Conservation (phyloP, 2,113 vertebrate species). For the Nipponia nippon region DNA sequence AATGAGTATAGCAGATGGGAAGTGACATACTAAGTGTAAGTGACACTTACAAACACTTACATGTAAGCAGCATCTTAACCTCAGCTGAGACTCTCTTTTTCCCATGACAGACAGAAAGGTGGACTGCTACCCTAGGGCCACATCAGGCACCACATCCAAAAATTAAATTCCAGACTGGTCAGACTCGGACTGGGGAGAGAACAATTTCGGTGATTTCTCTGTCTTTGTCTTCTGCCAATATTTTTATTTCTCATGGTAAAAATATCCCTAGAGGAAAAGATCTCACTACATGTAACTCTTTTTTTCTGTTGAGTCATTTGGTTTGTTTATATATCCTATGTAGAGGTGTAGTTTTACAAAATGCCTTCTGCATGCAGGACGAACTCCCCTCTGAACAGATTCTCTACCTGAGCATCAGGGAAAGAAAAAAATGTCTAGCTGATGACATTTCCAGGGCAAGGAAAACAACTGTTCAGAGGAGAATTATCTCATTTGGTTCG, state of each 20-base stretch:
- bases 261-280: neutral
- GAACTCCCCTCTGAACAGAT: neutral
- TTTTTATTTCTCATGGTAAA: slow-evolving; percentile 25
- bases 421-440: neutral
- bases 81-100: neutral
- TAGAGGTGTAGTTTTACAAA: slow-evolving; percentile 24
- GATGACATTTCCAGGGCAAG: slow-evolving; percentile 41
- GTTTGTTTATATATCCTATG: slow-evolving; percentile 5
- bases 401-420: slow-evolving; percentile 24
- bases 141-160: neutral
- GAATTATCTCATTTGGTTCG: neutral
- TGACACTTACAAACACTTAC: neutral
- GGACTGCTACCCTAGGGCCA: neutral
- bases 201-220: neutral
- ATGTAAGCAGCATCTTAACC: neutral
- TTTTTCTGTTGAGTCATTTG: slow-evolving; percentile 32
- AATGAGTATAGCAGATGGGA: neutral
- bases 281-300: neutral
- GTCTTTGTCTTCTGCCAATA: neutral
- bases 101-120: neutral
- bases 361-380: slow-evolving; percentile 5
- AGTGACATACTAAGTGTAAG: neutral
- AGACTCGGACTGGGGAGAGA: neutral
- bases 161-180: neutral
- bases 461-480: neutral